phyloP scores from a whole-genome alignment of 2,797 vertebrate species.

The Cryptoprocta ferox region DNA sequence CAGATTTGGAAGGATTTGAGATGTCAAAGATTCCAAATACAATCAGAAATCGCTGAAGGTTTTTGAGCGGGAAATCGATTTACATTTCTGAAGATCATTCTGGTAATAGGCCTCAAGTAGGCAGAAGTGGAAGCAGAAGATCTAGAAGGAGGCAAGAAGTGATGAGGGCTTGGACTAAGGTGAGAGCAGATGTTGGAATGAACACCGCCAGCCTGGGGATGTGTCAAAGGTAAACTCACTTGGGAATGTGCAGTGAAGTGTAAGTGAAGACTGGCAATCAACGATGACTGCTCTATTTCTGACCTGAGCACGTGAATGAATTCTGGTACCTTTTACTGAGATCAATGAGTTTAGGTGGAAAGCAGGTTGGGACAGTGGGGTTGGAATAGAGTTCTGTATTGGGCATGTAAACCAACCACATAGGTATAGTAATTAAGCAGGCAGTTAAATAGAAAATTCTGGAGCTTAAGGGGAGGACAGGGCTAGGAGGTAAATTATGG shows the following conservation, averaged over 20 bases:
- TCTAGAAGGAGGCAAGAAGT: background rate
- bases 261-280: background rate
- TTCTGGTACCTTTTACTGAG: background rate
- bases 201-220: background rate
- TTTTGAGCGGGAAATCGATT: background rate
- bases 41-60: background rate
- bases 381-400: background rate
- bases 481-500: background rate
- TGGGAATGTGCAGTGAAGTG: background rate
- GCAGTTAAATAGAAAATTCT: background rate
- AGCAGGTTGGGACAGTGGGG: background rate
- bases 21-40: background rate
- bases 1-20: background rate
- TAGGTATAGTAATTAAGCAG: background rate
- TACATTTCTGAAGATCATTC: background rate
- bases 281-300: background rate
- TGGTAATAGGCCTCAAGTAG: background rate
- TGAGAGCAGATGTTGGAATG: background rate
- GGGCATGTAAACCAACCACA: background rate
- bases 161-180: no score
- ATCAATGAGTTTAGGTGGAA: background rate
- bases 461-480: background rate
- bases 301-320: background rate
- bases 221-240: background rate
- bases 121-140: background rate